Conservation (phyloP, 2,888 invertebrate genomes). For the Pachliopta kotzebuea region DNA sequence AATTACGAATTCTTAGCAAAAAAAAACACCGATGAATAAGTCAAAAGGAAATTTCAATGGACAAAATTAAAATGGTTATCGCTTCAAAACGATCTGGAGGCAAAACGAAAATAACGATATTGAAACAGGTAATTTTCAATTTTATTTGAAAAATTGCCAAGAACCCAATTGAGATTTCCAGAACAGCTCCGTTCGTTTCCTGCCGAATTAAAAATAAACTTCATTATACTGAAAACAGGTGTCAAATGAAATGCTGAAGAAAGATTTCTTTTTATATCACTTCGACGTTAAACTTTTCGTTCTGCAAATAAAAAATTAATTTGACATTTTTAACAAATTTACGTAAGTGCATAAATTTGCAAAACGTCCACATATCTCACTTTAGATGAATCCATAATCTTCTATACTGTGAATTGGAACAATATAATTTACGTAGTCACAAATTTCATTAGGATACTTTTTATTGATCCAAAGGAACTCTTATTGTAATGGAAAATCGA, state of each 20-base stretch:
- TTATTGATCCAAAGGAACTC: background rate
- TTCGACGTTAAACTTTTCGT: background rate
- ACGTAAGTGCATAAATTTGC: background rate
- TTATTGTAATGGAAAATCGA: conserved; percentile 2
- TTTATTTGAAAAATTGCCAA: conserved; percentile 42
- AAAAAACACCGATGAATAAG: background rate
- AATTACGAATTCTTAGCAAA: conserved; percentile 2
- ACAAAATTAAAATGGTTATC: conserved; percentile 21
- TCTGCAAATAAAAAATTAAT: background rate
- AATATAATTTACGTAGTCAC: background rate
- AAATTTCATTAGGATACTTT: background rate
- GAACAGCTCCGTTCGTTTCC: conserved; percentile 37
- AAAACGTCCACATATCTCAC: background rate
- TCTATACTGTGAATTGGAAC: too few species aligned
- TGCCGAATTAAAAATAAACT: conserved; percentile 50
- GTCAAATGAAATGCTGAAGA: conserved; percentile 33
- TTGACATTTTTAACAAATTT: too few species aligned
- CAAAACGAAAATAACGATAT: conserved; percentile 29
- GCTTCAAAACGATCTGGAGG: conserved; percentile 23
- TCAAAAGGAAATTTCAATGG: conserved; percentile 14
- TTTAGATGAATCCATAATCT: background rate
- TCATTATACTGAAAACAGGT: conserved; percentile 40
- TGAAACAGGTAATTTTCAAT: conserved; percentile 35
- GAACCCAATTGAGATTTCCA: conserved; percentile 42
- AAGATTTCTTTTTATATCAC: background rate